A percentile compares a stretch with the other conserved stretches of the same genome.
These are phyloP conservation scores for Agonum fuliginosum DNA, from an alignment of 2,888 invertebrate species.

Conservation along the genomic window DNA sequence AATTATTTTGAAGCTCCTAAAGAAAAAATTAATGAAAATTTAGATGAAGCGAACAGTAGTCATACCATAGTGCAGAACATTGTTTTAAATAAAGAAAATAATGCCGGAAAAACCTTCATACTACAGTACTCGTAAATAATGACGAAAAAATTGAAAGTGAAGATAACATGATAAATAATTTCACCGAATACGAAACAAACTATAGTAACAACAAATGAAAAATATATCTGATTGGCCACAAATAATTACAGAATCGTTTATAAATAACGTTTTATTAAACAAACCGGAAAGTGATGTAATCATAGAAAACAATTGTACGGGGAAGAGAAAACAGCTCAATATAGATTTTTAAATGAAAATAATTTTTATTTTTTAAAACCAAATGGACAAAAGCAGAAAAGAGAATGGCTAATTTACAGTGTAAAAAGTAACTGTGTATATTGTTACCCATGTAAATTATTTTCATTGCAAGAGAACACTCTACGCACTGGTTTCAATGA, in stretches of 20 bases:
- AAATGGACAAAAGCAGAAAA: not conserved
- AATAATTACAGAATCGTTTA: not conserved
- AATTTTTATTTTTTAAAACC: slow-evolving; percentile 9
- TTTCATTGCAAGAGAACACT: not conserved
- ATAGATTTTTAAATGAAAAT: not conserved
- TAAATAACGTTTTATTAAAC: not conserved
- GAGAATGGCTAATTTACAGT: slow-evolving; percentile 6
- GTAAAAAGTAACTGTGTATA: slow-evolving; percentile 14
- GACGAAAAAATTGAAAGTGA: not conserved
- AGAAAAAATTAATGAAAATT: too few relatives aligned
- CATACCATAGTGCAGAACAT: too few relatives aligned
- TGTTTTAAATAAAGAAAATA: too few relatives aligned
- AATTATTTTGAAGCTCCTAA: too few relatives aligned
- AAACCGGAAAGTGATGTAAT: not conserved
- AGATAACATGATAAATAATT: not conserved
- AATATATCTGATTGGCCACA: slow-evolving; percentile 13
- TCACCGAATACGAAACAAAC: not conserved
- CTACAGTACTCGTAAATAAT: not conserved
- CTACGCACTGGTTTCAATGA: not conserved
- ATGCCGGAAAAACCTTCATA: too few relatives aligned
- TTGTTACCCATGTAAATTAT: slow-evolving; percentile 11
- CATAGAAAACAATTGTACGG: not conserved
- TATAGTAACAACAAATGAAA: not conserved
- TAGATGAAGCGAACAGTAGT: too few relatives aligned
- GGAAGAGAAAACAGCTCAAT: not conserved